phyloP scores from a whole-genome alignment of 2,797 vertebrate genomes.

The Characodon lateralis region DNA sequence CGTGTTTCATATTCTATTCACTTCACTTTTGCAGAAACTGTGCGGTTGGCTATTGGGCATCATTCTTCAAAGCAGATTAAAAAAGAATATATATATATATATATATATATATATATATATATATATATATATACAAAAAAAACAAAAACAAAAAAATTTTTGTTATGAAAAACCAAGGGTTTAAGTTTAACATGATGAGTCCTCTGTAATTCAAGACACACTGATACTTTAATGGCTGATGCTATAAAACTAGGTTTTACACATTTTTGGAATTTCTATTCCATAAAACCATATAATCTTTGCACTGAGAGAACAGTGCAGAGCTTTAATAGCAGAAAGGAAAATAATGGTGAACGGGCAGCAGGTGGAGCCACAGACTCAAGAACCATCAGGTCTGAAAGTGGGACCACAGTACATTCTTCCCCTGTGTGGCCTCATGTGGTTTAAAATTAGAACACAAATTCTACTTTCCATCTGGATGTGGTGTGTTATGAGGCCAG shows the following conservation, averaged over 20 bases:
- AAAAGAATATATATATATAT: not conserved
- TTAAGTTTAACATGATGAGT: not conserved
- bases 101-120: too few relatives aligned
- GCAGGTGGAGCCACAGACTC: slow-evolving; percentile 68
- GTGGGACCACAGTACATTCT: slow-evolving; percentile 31
- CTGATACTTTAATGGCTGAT: not conserved
- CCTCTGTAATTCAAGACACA: not conserved
- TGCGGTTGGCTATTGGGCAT: not conserved
- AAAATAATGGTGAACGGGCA: slow-evolving; percentile 16
- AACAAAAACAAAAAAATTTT: too few relatives aligned
- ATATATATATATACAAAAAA: too few relatives aligned
- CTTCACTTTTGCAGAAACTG: not conserved
- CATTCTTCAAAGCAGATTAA: not conserved
- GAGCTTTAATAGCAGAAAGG: not conserved
- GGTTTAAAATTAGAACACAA: slow-evolving; percentile 58
- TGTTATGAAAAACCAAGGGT: not conserved
- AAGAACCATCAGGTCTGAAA: slow-evolving; percentile 1
- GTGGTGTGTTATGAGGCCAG: slow-evolving; percentile 21
- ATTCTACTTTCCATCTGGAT: slow-evolving; percentile 48
- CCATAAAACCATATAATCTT: not conserved
- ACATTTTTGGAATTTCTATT: not conserved
- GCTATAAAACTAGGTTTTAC: not conserved
- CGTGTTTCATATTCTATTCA: not conserved
- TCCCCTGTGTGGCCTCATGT: slow-evolving; percentile 50
- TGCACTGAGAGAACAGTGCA: not conserved